Percentiles rank a stretch among this genome's conserved stretches.
Evolutionary conservation across 2,113 vertebrate genomes (phyloP).

Genomic region (Platichthys flesus): DNA sequence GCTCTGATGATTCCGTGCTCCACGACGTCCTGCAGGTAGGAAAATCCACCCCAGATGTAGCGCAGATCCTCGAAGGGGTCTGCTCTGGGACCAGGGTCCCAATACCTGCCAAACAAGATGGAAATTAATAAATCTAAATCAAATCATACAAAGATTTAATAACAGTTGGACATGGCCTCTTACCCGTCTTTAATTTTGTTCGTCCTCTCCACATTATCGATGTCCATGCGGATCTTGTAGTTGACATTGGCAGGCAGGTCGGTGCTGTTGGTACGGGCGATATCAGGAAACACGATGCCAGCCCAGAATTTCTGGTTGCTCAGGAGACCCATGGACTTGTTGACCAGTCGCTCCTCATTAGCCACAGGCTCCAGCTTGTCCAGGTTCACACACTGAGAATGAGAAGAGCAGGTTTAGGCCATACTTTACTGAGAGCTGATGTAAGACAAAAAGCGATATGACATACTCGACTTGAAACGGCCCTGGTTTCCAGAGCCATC

Average conservation of each 20-base stretch:
- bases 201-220: slow-evolving; percentile 97
- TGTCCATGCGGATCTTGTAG: slow-evolving; percentile 99
- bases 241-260: slow-evolving; percentile 91
- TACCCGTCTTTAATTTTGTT: slow-evolving; percentile 98
- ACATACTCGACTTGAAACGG: too few relatives aligned
- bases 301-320: slow-evolving; percentile 96
- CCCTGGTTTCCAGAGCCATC: neutral
- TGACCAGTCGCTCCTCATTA: slow-evolving; percentile 91
- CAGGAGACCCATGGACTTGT: slow-evolving; percentile 93
- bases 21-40: slow-evolving; percentile 95
- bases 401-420: neutral
- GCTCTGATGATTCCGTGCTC: slow-evolving; percentile 95
- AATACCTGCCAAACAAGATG: slow-evolving; percentile 84
- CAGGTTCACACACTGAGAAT: slow-evolving; percentile 92
- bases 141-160: neutral
- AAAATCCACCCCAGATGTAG: slow-evolving; percentile 96
- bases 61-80: slow-evolving; percentile 98
- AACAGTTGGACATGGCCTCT: neutral
- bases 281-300: slow-evolving; percentile 91
- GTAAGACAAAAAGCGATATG: too few relatives aligned
- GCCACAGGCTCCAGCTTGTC: slow-evolving; percentile 94
- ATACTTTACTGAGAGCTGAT: too few relatives aligned
- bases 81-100: slow-evolving; percentile 98
- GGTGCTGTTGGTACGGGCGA: slow-evolving; percentile 75
- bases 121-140: neutral